Conservation (phyloP, 2,113 vertebrate species). For the Coptodon bakossiorum region DNA sequence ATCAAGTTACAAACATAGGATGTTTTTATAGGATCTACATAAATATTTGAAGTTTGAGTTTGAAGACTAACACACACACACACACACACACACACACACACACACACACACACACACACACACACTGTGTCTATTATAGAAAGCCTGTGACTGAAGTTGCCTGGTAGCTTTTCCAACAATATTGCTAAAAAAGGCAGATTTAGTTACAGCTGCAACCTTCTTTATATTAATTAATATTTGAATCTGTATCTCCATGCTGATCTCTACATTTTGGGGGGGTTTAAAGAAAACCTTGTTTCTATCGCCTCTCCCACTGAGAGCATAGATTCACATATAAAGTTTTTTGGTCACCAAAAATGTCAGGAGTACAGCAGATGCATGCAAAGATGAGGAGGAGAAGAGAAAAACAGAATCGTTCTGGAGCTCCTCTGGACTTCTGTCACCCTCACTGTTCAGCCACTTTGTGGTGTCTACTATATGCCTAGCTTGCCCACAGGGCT, state of each 20-base stretch:
- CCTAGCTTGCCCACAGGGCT: not conserved
- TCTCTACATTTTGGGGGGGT: not conserved
- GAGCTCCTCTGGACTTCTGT: not conserved
- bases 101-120: not conserved
- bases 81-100: no score
- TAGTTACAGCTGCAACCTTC: not conserved
- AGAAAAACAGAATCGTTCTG: not conserved
- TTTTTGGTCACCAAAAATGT: not conserved
- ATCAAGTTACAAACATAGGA: not conserved
- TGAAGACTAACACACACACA: not conserved
- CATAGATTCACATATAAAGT: not conserved
- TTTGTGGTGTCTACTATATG: not conserved
- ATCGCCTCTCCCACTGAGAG: not conserved
- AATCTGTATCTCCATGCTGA: not conserved
- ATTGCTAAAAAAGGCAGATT: not conserved
- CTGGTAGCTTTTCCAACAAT: not conserved
- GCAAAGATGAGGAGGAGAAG: not conserved
- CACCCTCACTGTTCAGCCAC: not conserved
- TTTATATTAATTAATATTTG: not conserved
- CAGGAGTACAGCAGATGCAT: not conserved
- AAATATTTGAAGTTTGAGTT: not conserved
- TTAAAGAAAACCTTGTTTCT: not conserved
- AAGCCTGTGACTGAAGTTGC: not conserved
- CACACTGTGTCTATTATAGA: rapidly evolving
- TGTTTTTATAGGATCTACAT: not conserved